Conservation (phyloP, 2,888 invertebrate species). For the Dicranocentrus wangi region DNA sequence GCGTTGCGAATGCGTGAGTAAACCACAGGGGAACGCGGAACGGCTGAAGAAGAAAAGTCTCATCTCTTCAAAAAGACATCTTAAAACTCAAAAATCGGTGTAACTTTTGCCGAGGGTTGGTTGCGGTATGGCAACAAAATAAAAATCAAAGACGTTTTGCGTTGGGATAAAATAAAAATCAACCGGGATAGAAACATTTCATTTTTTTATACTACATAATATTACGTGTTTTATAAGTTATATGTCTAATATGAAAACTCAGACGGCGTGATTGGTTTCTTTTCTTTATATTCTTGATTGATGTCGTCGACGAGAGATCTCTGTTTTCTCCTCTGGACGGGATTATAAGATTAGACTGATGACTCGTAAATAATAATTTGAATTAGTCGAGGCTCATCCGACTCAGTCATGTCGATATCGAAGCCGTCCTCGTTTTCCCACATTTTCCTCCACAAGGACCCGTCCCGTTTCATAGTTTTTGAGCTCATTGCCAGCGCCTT, state of each 20-base stretch:
- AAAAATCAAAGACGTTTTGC: too few species aligned
- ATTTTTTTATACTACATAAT: too few species aligned
- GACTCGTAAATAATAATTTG: conserved; percentile 92
- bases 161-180: too few species aligned
- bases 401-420: conserved; percentile 77
- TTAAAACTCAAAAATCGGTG: too few species aligned
- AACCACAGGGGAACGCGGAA: too few species aligned
- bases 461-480: conserved; percentile 71
- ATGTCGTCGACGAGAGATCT: not conserved
- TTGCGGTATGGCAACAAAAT: too few species aligned
- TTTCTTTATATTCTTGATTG: conserved; percentile 4
- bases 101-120: too few species aligned
- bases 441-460: conserved; percentile 73
- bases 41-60: too few species aligned
- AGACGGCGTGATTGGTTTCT: conserved; percentile 5
- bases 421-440: conserved; percentile 73
- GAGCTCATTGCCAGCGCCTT: conserved; percentile 72
- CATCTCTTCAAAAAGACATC: too few species aligned
- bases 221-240: too few species aligned
- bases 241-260: not conserved
- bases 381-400: conserved; percentile 80
- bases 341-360: conserved; percentile 79
- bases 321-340: conserved; percentile 32
- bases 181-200: too few species aligned
- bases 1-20: too few species aligned